Conservation (phyloP, 2,113 vertebrate species). For the Candoia aspera region DNA sequence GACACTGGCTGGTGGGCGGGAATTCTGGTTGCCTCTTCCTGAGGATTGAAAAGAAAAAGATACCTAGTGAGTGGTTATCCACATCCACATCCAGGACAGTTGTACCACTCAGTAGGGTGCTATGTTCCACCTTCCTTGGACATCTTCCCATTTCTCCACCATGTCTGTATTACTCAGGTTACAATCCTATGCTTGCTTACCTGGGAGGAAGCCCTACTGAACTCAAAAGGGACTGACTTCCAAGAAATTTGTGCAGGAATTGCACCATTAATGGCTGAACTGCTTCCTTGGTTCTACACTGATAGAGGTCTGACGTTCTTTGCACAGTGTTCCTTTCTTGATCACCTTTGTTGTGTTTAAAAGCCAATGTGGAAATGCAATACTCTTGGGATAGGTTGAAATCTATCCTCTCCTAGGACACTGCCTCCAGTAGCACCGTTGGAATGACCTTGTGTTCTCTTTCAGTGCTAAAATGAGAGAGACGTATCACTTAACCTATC, state of each 20-base stretch:
- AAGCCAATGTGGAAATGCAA: neutral
- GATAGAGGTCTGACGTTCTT: neutral
- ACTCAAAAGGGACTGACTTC: neutral
- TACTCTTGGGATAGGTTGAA: neutral
- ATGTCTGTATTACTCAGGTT: neutral
- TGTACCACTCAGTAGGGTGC: constrained; percentile 68
- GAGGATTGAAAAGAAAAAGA: constrained; percentile 84
- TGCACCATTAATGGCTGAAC: neutral
- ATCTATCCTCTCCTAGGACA: neutral
- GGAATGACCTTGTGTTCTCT: neutral
- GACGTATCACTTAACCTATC: neutral
- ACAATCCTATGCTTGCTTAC: neutral
- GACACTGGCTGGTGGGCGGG: constrained; percentile 82
- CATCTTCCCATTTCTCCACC: constrained; percentile 13
- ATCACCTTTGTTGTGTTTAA: neutral
- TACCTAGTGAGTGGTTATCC: constrained; percentile 78
- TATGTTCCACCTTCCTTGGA: neutral
- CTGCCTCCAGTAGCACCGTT: neutral
- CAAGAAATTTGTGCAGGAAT: neutral
- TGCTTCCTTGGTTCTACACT: neutral
- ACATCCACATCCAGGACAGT: constrained; percentile 65
- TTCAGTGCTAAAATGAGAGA: neutral
- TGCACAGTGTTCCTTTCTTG: neutral
- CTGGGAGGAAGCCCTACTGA: neutral
- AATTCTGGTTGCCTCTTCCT: constrained; percentile 86